Conservation (phyloP, 1,140 invertebrate species). For the Metaphire vulgaris region DNA sequence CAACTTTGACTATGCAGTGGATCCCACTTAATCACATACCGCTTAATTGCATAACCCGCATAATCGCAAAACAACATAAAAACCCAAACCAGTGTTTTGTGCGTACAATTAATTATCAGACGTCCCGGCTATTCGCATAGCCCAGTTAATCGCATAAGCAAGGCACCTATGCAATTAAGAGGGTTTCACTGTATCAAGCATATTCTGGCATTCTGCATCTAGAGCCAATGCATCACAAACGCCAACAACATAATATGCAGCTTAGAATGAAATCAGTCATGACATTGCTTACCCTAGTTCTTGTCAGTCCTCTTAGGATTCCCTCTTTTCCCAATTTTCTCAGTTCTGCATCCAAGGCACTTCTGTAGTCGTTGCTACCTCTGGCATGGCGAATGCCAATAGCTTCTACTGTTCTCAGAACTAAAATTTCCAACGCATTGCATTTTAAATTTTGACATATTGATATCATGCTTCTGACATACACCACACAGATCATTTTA, state of each 20-base stretch:
- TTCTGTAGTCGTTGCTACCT: constrained; percentile 66
- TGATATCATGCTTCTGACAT: too few relatives aligned
- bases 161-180: neutral
- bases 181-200: neutral
- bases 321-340: constrained; percentile 52
- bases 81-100: too few relatives aligned
- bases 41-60: too few relatives aligned
- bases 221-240: too few relatives aligned
- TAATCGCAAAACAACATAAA: too few relatives aligned
- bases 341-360: constrained; percentile 63
- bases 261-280: neutral
- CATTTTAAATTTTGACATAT: too few relatives aligned
- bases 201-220: too few relatives aligned
- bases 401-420: constrained; percentile 67
- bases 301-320: constrained; percentile 19
- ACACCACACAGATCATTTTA: constrained; percentile 27
- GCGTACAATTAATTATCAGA: neutral
- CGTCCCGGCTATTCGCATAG: neutral
- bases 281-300: constrained; percentile 10
- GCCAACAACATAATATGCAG: too few relatives aligned
- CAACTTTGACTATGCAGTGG: too few relatives aligned
- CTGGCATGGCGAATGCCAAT: constrained; percentile 62
- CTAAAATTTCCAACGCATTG: too few relatives aligned
- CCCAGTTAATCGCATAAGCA: neutral
- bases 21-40: too few relatives aligned